Evolutionary conservation across 2,888 invertebrate species (phyloP).

Genomic region (Thecophora atra): DNA sequence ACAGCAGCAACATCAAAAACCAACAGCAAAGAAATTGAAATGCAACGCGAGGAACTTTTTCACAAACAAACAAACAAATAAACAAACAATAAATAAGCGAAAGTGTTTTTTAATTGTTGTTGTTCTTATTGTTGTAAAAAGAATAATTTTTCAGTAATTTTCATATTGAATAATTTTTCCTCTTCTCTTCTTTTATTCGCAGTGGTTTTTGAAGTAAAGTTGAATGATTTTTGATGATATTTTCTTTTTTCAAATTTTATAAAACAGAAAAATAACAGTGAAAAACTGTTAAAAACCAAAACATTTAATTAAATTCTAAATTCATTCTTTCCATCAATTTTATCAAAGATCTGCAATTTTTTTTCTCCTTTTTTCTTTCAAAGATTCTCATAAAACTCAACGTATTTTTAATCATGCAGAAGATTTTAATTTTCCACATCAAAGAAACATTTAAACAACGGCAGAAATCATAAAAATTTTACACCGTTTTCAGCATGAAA

Average conservation of each 20-base stretch:
- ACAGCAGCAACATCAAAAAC: neutral
- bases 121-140: neutral
- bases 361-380: constrained; percentile 53
- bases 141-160: neutral
- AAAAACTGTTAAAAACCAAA: neutral
- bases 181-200: neutral
- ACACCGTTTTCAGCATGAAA: neutral
- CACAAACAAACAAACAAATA: no score
- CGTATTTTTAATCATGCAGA: neutral
- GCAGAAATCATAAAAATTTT: neutral
- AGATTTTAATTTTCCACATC: neutral
- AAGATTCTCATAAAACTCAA: constrained; percentile 53
- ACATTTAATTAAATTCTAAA: neutral
- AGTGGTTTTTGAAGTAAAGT: neutral
- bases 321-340: no score
- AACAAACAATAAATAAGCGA: neutral
- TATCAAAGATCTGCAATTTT: no score
- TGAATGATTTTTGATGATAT: neutral
- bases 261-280: neutral
- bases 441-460: neutral
- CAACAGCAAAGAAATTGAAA: neutral
- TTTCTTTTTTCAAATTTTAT: neutral
- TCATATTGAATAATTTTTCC: neutral
- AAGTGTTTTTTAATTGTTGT: neutral
- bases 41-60: neutral